Evolutionary conservation across 2,888 invertebrate species (phyloP), one percentile per base, ranked within the genome.

Genomic region (Amaurobius ferox): DNA sequence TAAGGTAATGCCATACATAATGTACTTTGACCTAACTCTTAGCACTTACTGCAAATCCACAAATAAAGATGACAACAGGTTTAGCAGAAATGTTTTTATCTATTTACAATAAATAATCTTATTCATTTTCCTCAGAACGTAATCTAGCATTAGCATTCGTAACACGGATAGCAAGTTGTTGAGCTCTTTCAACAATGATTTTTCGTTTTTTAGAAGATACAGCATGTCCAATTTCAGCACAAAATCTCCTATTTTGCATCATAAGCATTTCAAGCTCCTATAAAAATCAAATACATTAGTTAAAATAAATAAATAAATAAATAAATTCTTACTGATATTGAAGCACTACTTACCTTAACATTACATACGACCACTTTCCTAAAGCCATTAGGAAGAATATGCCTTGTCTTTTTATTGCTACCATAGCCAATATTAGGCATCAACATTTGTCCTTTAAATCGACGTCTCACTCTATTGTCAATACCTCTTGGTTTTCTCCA

Each of bases 401-500:
- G 98, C 91, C 95, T 95, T 86, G 98, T 98, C 91, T 95, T 96
- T 91, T 96, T 95, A 92, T 96, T 96, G 90, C 97, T 97, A 89
- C 99, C 99, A 92, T 98, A 99, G 94, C 99, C 99, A 92, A 99
- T 98, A 92, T 95, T 98, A 89, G 99, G 99, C 99, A 99, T 99
- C 93, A 97, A 93, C 91, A 95, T 97, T 92, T 98, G 98, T 35
- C 99, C 99, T 95, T 99, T 99, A 94, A 99, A 99, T 90, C 98
- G 95, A 92, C 99, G 95, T 90, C 99, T 95, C 70, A 99, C 99
- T 93, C 99, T 95, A 95, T 99, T 99, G 93, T 99, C 99, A 93
- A 99, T 99, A 97, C 99, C 99, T 93, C 98, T 98, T 26, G 99
- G 99, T 93, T 98, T 99, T 92, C 99, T 95, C 99, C 99, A 99